Percentiles rank a stretch among this genome's conserved stretches.
Evolutionary conservation across 2,113 vertebrate species (phyloP).

Genomic region (western clawed frog (Xenopus tropicalis)): UCB_Xtro_10.0 CM004447.2:143200001-143200500

Average conservation of each 20-base stretch:
- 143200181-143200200: neutral
- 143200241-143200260: neutral
- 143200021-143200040: no score
- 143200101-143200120: neutral
- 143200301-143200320: neutral
- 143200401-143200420: no score
- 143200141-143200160: neutral
- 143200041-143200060: neutral
- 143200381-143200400: no score
- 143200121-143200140: neutral
- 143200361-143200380: no score
- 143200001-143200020: no score
- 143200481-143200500: no score
- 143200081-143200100: no score
- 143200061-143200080: no score
- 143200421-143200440: no score
- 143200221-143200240: neutral
- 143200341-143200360: no score
- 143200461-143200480: no score
- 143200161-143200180: neutral
- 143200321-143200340: neutral
- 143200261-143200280: slow-evolving; percentile 1
- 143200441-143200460: no score
- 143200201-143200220: neutral
- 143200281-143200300: neutral